Evolutionary conservation across 2,797 vertebrate species (phyloP), one percentile per base, ranked within the genome.

Genomic region (Bufotes viridis): DNA sequence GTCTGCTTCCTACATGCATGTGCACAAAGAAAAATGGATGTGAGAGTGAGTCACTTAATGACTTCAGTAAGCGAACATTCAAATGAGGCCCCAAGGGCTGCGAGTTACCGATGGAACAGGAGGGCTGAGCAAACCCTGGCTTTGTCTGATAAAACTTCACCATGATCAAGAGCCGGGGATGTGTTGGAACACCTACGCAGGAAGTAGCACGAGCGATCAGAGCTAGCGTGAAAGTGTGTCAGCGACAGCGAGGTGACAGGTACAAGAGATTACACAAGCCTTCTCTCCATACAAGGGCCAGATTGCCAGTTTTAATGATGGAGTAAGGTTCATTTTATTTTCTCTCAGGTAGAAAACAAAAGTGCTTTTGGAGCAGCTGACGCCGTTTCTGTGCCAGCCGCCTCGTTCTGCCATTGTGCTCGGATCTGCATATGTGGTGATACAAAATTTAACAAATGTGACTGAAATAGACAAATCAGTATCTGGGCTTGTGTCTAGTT

Each of bases 171-270:
- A 76, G 63, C 80, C 75, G 61, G 60, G 74, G 84, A 89, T 24
- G 88, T 89, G 88, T 89, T n/a, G 81, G 88, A 69, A 89, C 88
- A 89, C 88, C 88, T 89, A 89, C 72, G 81, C 85, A 83, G 88
- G 88, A 89, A 83, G 80, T 87, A 86, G 84, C 88, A 83, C 75
- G 74, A 87, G 72, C 81, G 20, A 61, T 72, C n/a, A 29, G 74
- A 70, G 84, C 76, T 8, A 74, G 83, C 88, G 83, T 87, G 85
- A 87, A 89, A 89, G 88, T 69, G 88, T 89, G 88, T 87, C 88
- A 87, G 88, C 63, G 80, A 78, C 81, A 42, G 42, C n/a, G 85
- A 87, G 85, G 88, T 87, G 88, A 89, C 82, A 89, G 88, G 88
- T 89, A 87, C 72, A 80, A 87, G 85, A 89, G 61, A 86, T 18